phyloP scores from a whole-genome alignment of 2,888 invertebrate species.

The Timema cristinae region DNA sequence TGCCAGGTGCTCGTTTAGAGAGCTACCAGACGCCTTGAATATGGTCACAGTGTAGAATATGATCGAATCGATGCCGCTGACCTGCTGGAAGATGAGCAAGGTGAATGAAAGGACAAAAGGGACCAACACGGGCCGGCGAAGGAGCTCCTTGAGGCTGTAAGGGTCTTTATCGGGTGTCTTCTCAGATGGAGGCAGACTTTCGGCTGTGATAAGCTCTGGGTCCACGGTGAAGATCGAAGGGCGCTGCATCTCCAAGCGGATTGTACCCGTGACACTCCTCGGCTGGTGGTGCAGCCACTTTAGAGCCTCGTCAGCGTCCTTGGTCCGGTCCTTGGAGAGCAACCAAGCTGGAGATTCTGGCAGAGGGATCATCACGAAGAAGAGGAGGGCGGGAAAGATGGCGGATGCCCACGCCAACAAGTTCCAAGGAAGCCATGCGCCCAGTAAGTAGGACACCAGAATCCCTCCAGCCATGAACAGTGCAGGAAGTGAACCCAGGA shows the following conservation, averaged over 20 bases:
- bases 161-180: constrained; percentile 4
- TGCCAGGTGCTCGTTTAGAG: constrained; percentile 51
- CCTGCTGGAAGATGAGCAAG: constrained; percentile 55
- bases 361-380: constrained; percentile 51
- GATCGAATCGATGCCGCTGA: constrained; percentile 56
- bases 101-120: constrained; percentile 51
- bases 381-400: constrained; percentile 47
- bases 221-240: constrained; percentile 20
- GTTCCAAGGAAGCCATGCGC: constrained; percentile 56
- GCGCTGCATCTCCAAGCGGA: constrained; percentile 15
- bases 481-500: constrained; percentile 61
- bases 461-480: constrained; percentile 62
- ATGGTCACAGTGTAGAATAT: constrained; percentile 58
- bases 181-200: not conserved
- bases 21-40: constrained; percentile 52
- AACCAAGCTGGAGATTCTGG: constrained; percentile 64
- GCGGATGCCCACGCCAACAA: constrained; percentile 55
- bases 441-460: constrained; percentile 55
- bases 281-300: constrained; percentile 50
- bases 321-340: constrained; percentile 46
- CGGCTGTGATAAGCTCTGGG: constrained; percentile 39
- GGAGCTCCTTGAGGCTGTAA: constrained; percentile 26
- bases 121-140: constrained; percentile 37
- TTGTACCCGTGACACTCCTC: not conserved
- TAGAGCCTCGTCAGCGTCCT: constrained; percentile 48